Base-by-base conservation (phyloP, 2,113 vertebrate genomes). In the Forbesichthys agassizii region DNA sequence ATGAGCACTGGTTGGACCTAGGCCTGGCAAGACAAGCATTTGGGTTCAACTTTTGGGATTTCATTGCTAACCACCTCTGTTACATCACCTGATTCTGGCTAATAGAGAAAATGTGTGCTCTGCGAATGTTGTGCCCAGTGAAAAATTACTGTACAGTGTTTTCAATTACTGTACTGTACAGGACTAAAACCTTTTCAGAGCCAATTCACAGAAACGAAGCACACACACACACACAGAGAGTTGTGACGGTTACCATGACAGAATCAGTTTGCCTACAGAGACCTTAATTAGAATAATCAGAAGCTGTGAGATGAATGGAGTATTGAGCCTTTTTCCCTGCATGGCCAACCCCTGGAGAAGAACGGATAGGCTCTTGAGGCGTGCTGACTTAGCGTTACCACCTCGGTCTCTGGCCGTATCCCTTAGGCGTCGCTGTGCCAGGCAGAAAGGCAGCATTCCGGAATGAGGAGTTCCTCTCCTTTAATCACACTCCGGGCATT, bases 381-480 rank as follows among this genome's bases (percentile, higher is more conserved):
- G 0, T 42, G 36, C 36, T 42, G 5, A 1, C 36, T 42, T 42
- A 42, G 7, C 5, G 36, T 42, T 42, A 42, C 36, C 70, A 60
- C 64, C 64, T 74, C 66, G 64, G 65, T 49, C 56, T 49, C 70
- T n/a, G 11, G 36, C 14, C 2, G 11, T 46, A 16, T 16, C 13
- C 33, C 48, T 46, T 63, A 66, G 73, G 36, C 61, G 79, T 56
- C 62, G 20, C 73, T n/a, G 14, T 68, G 78, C 66, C 48, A 69
- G 80, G 70, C 76, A 77, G 80, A 75, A 75, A 59, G 73, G 75
- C 77, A 77, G 72, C 83, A 85, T 87, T 88, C 86, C 81, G 78
- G 64, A 84, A 65, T 78, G 78, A 77, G 84, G 81, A 87, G 85
- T 82, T 85, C 73, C 84, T 74, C 74, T 68, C 69, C 59, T 42